These are phyloP conservation scores for Caenorhabditis wallacei DNA, from an alignment of 2,888 invertebrate species.

Conservation along the genomic window DNA sequence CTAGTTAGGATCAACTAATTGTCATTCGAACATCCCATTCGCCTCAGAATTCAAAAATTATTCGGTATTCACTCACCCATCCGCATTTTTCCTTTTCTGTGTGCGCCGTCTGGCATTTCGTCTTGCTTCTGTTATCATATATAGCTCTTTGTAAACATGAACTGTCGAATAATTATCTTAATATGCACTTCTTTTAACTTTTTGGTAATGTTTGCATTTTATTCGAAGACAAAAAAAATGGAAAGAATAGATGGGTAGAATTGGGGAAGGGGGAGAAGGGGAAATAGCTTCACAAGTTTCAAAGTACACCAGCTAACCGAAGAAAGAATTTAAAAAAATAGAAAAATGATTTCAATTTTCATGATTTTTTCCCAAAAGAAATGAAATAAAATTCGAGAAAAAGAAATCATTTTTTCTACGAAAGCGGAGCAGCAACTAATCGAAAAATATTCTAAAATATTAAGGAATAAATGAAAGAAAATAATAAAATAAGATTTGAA, in stretches of 20 bases:
- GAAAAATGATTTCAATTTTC: neutral
- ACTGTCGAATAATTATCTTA: neutral
- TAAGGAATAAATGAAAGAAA: constrained; percentile 23
- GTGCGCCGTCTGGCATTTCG: neutral
- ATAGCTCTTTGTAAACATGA: constrained; percentile 10
- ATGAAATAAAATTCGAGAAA: neutral
- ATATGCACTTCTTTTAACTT: neutral
- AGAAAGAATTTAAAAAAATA: constrained; percentile 48
- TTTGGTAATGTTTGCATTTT: constrained; percentile 32
- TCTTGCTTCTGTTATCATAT: constrained; percentile 6
- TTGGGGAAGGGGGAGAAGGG: constrained; percentile 4
- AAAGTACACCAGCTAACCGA: constrained; percentile 60
- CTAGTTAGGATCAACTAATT: constrained; percentile 9
- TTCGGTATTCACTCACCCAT: constrained; percentile 30
- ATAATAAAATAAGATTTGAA: constrained; percentile 30
- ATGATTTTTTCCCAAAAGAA: constrained; percentile 5
- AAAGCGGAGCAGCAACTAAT: neutral
- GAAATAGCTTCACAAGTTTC: constrained; percentile 58
- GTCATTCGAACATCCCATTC: neutral
- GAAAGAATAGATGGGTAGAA: constrained; percentile 58
- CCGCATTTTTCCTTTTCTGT: constrained; percentile 26
- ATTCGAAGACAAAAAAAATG: constrained; percentile 25
- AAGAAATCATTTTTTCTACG: neutral
- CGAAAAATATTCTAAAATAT: constrained; percentile 41
- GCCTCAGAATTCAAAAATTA: constrained; percentile 9